A percentile compares a stretch with the other conserved stretches of the same genome.
Evolutionary conservation across 2,113 vertebrate species (phyloP).

Genomic region (Arothron firmamentum): DNA sequence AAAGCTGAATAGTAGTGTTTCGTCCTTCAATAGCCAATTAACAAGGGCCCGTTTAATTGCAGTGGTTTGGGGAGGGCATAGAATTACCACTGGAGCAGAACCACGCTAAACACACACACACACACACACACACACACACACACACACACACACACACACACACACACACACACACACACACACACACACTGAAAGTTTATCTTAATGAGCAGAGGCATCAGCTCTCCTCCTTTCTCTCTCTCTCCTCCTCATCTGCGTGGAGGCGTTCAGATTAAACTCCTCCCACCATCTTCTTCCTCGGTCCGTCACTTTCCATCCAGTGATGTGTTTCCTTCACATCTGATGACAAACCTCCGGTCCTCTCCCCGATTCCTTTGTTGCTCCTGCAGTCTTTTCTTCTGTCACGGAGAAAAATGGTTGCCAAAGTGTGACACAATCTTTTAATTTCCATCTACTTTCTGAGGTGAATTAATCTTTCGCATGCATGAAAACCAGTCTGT

Average conservation of each 20-base stretch:
- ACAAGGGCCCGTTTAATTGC: constrained; percentile 61
- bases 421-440: too few species aligned
- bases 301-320: constrained; percentile 22
- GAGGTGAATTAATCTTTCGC: too few species aligned
- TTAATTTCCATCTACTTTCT: too few species aligned
- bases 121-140: too few species aligned
- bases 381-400: too few species aligned
- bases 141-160: too few species aligned
- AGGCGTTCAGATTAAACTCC: constrained; percentile 31
- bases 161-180: too few species aligned
- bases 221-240: constrained; percentile 17
- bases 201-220: constrained; percentile 47
- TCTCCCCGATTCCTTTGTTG: constrained; percentile 5
- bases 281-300: constrained; percentile 6
- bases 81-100: constrained; percentile 62
- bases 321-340: background rate
- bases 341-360: background rate
- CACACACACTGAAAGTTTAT: constrained; percentile 2
- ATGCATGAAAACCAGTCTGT: too few species aligned
- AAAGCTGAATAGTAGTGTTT: constrained; percentile 45
- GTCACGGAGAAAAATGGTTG: too few species aligned
- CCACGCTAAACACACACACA: constrained; percentile 30
- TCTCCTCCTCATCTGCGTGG: constrained; percentile 18
- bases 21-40: constrained; percentile 57
- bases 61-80: constrained; percentile 59